Base-by-base conservation (phyloP, 2,797 vertebrate genomes). In the Tenualosa ilisha region DNA sequence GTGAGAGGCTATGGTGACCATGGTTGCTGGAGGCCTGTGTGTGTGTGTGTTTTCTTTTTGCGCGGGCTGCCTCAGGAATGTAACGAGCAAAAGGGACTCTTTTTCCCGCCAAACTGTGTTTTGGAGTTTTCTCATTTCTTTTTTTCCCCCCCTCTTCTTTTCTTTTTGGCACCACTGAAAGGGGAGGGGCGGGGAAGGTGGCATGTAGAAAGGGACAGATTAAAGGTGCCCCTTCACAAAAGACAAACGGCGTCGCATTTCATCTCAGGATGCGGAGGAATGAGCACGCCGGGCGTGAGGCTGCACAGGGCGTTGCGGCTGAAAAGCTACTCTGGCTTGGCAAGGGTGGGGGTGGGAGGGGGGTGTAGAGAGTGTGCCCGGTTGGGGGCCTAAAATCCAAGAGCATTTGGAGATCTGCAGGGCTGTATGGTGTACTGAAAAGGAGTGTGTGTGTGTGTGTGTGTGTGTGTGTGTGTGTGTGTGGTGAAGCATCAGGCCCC, bases 231-330 rank as follows among this genome's bases (percentile, higher is more conserved):
- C 89, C 65, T 81, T 83, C 88, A 91, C 72, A 43, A 79, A 46
- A 46, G 90, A 89, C 91, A 89, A 84, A 85, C 88, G 83, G 88
- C 92, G 88, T 91, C 89, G 88, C 90, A 90, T 90, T 88, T 86
- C 89, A 88, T 91, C 46, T 91, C 89, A 89, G 90, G 86, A 93
- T 91, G 89, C 89, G 90, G 91, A 89, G 87, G 90, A 91, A 90
- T 90, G 91, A 91, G 88, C 86, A 89, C 89, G 85, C 59, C 59
- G 2, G 59, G 59, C n/a, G n/a, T 63, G 59, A 63, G 59, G 59
- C n/a, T 24, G 59, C 59, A 63, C 59, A 24, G 59, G 22, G 59
- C n/a, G 8, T n/a, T 63, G n/a, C n/a, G 59, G 59, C 59, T 63
- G 59, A 63, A 24, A 63, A 63, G 59, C 59, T 63, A 63, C 59